Conservation (phyloP, 2,888 invertebrate genomes). For the Buathra laborator region DNA sequence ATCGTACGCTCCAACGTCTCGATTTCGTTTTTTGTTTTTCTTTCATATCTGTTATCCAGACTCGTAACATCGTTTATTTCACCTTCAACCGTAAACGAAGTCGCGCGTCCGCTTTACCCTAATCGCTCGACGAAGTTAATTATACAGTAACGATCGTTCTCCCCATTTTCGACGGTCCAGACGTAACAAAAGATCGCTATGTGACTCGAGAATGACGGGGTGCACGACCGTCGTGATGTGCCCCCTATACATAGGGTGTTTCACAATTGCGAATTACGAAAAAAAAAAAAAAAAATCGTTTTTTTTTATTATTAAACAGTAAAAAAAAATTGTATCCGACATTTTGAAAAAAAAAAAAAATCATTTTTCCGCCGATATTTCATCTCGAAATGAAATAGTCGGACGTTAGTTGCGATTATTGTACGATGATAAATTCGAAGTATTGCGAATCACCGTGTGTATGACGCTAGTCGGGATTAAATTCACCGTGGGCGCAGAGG, state of each 20-base stretch:
- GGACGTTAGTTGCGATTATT: not conserved
- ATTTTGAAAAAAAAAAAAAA: not conserved
- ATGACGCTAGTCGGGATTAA: slow-evolving; percentile 46
- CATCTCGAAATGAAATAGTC: not conserved
- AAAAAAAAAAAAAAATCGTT: not conserved
- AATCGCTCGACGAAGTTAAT: slow-evolving; percentile 7
- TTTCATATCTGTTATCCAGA: not conserved
- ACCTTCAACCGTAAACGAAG: slow-evolving; percentile 1
- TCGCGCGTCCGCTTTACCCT: not conserved
- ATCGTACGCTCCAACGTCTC: not conserved
- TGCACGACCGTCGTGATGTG: slow-evolving; percentile 6
- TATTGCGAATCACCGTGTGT: slow-evolving; percentile 39
- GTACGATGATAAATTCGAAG: not conserved
- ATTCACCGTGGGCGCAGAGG: slow-evolving; percentile 51
- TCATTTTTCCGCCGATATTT: not conserved
- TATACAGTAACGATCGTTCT: slow-evolving; percentile 6
- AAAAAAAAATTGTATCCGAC: no score
- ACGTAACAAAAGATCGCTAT: not conserved
- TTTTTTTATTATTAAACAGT: no score
- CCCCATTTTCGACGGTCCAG: not conserved
- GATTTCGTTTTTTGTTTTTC: not conserved
- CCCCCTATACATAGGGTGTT: slow-evolving; percentile 25
- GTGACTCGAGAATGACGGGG: slow-evolving; percentile 28
- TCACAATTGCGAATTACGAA: not conserved
- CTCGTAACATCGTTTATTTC: not conserved